Evolutionary conservation across 1,140 invertebrate species (phyloP), one percentile per base, ranked within the genome.

Genomic region (Penaeus indicus): DNA sequence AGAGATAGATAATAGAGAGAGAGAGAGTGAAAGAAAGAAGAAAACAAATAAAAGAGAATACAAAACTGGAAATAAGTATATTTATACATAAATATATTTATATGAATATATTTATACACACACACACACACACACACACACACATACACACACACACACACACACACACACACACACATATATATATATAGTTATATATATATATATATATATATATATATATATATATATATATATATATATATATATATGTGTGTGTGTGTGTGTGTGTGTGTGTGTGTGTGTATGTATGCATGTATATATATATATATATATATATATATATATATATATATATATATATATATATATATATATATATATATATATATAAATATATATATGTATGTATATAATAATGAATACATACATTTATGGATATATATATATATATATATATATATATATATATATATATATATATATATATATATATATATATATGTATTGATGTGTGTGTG

Each of bases 291-390:
- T 69, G 8, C 0, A 13, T 69, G 13, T 69, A 69, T 69, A 69
- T 69, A 69, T 69, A 11, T 69, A 69, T 69, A 69, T 69, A 69
- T 69, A 69, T 69, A 69, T 69, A 11, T 69, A 69, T 69, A 69
- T 69, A 69, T 69, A 69, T 69, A 11, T 69, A 69, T 69, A 69
- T 69, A 69, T 69, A 69, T 69, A 69, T 69, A 69, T 69, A 69
- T 69, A 69, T 69, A 69, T 13, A 69, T 69, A 69, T 13, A 4
- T 69, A 13, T 69, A 0, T 69, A 69, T 69, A 4, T 69, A n/a
- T 69, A 69, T 69, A 69, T 69, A 69, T 69, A 69, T 69, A 69
- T 69, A 69, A 8, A 69, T 69, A 69, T 69, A 69, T 69, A 69
- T 69, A 69, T 69, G 13, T 69, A 69, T 69, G 13, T 21, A 69